Evolutionary conservation across 2,113 vertebrate species (phyloP).

Genomic region (Entosphenus tridentatus): DNA sequence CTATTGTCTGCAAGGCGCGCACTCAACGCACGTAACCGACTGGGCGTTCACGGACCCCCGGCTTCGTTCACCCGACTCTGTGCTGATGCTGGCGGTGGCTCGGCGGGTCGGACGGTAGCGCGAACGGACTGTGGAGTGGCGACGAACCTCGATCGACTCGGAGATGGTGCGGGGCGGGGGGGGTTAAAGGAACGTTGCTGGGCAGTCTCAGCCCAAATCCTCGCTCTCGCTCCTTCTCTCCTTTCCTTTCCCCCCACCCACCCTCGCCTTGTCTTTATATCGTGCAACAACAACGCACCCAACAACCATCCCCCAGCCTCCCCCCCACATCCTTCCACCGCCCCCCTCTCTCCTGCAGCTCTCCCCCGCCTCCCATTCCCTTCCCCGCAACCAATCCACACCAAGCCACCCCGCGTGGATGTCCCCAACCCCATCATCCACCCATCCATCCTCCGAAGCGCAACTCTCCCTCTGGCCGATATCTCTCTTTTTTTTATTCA

Average conservation of each 20-base stretch:
- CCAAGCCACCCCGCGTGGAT: neutral
- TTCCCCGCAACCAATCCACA: neutral
- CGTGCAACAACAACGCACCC: neutral
- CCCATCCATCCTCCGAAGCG: neutral
- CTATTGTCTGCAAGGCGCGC: no score
- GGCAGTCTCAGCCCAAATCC: neutral
- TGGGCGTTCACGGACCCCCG: no score
- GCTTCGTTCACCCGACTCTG: no score
- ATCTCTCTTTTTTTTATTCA: no score
- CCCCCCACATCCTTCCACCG: neutral
- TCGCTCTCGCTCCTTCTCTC: neutral
- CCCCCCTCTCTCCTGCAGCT: neutral
- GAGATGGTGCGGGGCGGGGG: no score
- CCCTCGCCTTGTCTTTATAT: neutral
- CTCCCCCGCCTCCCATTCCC: neutral
- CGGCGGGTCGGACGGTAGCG: no score
- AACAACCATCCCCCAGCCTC: neutral
- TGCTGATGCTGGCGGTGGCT: no score
- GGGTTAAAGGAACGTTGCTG: no score
- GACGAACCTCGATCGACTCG: no score
- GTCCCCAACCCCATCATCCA: neutral
- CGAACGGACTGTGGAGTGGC: no score
- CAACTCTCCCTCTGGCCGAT: no score
- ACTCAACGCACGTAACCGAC: no score
- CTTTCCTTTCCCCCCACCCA: neutral